These are phyloP conservation scores for Thamnaconus septentrionalis DNA, from an alignment of 2,113 vertebrate species.

Conservation along the genomic window DNA sequence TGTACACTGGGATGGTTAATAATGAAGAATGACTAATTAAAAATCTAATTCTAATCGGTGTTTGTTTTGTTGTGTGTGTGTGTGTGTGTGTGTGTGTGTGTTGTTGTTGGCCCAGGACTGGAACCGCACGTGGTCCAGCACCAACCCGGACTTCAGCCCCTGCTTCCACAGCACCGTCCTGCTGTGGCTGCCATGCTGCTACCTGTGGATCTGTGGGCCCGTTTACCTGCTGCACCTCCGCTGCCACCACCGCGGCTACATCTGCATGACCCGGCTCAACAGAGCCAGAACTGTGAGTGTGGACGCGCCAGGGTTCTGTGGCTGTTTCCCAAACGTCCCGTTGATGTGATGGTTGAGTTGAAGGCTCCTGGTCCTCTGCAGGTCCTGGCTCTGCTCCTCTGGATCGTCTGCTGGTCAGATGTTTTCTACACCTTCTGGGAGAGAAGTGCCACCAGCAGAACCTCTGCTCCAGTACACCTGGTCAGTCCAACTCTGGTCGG, in stretches of 20 bases:
- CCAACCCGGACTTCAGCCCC: slow-evolving; percentile 85
- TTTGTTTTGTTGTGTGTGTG: neutral
- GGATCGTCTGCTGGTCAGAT: neutral
- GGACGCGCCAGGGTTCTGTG: neutral
- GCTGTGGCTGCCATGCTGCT: slow-evolving; percentile 88
- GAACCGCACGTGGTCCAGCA: slow-evolving; percentile 87
- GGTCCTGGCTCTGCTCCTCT: neutral
- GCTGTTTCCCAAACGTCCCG: neutral
- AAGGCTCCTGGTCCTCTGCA: neutral
- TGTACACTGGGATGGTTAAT: too few relatives aligned
- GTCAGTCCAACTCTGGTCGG: neutral
- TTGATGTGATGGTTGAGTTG: too few relatives aligned
- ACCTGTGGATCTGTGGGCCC: slow-evolving; percentile 88
- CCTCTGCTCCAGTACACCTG: neutral
- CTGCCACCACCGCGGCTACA: slow-evolving; percentile 84
- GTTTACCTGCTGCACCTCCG: slow-evolving; percentile 85
- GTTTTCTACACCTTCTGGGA: slow-evolving; percentile 1
- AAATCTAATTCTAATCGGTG: neutral
- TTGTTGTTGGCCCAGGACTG: slow-evolving; percentile 79
- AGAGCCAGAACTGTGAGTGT: slow-evolving; percentile 90
- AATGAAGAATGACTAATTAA: neutral
- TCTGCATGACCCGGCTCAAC: slow-evolving; percentile 91
- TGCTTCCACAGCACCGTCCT: slow-evolving; percentile 95
- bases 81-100: neutral
- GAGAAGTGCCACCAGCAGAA: neutral